Conservation (phyloP, 1,140 invertebrate genomes). For the Bombus balteatus region DNA sequence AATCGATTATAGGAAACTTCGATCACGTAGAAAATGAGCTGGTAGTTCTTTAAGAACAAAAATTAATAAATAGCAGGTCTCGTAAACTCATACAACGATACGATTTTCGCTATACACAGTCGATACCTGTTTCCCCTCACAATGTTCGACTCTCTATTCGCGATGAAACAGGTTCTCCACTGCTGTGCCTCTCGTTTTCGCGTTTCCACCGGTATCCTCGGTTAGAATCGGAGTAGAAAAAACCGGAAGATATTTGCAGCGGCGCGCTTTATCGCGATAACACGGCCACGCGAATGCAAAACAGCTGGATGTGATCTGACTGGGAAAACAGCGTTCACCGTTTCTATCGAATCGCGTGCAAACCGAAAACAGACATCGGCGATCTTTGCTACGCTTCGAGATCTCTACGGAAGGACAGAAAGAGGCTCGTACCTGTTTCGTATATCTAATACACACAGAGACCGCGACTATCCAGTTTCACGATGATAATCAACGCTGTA, state of each 20-base stretch:
- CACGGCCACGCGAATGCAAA: background rate
- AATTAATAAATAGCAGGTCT: too few relatives aligned
- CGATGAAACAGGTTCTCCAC: background rate
- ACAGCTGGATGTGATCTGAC: background rate
- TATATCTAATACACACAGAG: constrained; percentile 26
- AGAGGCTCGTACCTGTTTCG: constrained; percentile 28
- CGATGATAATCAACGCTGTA: constrained; percentile 54
- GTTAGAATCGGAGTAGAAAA: background rate
- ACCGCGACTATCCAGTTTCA: constrained; percentile 46
- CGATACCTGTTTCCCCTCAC: background rate
- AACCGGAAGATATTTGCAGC: background rate
- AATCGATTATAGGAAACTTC: constrained; percentile 9
- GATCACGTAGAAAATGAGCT: background rate
- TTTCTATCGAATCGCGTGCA: background rate
- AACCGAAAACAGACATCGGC: background rate
- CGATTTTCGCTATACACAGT: background rate
- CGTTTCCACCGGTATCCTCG: background rate
- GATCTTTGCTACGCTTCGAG: too few relatives aligned
- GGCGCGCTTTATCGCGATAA: background rate
- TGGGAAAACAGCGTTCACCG: background rate
- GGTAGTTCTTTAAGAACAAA: too few relatives aligned
- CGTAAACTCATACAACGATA: too few relatives aligned
- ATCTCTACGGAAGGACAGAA: background rate
- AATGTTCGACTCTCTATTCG: background rate
- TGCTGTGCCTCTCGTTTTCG: background rate